A percentile compares a stretch with the other conserved stretches of the same genome.
Conservation (phyloP, 2,888 invertebrate species). For the Sepiola atlantica region DNA sequence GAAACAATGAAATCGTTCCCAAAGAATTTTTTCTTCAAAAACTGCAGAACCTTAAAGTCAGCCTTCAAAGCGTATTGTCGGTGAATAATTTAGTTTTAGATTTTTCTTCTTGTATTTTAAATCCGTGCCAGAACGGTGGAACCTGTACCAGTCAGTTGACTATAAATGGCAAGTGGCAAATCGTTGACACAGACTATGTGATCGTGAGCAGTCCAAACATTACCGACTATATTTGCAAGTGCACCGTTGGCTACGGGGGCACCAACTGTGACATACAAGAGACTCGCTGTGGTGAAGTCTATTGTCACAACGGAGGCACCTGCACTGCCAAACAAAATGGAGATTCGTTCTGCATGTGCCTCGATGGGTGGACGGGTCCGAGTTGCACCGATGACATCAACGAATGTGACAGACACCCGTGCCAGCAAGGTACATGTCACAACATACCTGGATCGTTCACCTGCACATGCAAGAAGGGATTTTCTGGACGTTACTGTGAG, state of each 20-base stretch:
- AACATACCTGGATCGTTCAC: slow-evolving; percentile 62
- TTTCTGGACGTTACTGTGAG: slow-evolving; percentile 66
- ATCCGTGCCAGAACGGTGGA: slow-evolving; percentile 79
- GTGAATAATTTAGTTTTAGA: slow-evolving; percentile 57
- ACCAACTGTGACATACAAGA: slow-evolving; percentile 89
- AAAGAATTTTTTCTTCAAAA: slow-evolving; percentile 52
- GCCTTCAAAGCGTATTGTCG: slow-evolving; percentile 57
- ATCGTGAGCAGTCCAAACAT: not conserved
- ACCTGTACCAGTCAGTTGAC: slow-evolving; percentile 68
- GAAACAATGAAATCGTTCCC: slow-evolving; percentile 78
- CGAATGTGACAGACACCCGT: slow-evolving; percentile 89
- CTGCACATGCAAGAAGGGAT: slow-evolving; percentile 66
- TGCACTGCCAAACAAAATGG: slow-evolving; percentile 76
- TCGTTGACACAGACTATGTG: not conserved
- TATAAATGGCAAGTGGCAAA: slow-evolving; percentile 51
- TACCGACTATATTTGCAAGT: slow-evolving; percentile 87
- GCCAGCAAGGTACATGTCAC: slow-evolving; percentile 85
- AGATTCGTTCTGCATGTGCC: slow-evolving; percentile 61
- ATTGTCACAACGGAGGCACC: slow-evolving; percentile 91
- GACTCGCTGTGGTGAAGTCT: slow-evolving; percentile 93
- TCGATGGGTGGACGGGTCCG: slow-evolving; percentile 62
- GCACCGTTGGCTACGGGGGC: slow-evolving; percentile 92
- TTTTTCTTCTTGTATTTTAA: slow-evolving; percentile 76
- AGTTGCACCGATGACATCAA: slow-evolving; percentile 64
- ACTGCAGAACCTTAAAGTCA: slow-evolving; percentile 53